Evolutionary conservation across 2,888 invertebrate genomes (phyloP).

Genomic region (Lapara coniferarum): DNA sequence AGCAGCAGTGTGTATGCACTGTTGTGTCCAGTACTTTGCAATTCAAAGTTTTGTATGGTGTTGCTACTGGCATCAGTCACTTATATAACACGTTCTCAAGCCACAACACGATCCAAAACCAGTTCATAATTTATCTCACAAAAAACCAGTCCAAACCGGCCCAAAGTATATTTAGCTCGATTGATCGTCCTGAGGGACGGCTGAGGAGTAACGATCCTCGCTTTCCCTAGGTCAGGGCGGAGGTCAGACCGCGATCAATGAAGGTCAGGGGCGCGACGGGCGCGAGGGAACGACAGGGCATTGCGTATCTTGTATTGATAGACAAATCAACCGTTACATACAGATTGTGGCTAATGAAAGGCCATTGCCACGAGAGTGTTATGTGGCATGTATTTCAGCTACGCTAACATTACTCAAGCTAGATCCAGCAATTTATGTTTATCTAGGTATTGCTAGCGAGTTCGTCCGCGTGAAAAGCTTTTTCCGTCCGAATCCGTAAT

Average conservation of each 20-base stretch:
- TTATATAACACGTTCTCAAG: neutral
- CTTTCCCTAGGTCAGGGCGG: conserved; percentile 17
- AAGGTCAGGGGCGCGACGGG: conserved; percentile 13
- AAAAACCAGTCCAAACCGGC: neutral
- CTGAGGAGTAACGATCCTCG: conserved; percentile 20
- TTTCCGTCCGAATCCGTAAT: too few species aligned
- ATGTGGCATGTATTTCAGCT: too few species aligned
- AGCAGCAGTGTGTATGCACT: too few species aligned
- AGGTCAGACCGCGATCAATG: conserved; percentile 5
- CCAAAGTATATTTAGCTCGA: neutral
- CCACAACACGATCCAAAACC: neutral
- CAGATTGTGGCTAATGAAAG: too few species aligned
- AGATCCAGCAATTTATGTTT: too few species aligned
- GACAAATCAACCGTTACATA: too few species aligned
- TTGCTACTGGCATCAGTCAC: neutral
- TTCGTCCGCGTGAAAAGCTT: too few species aligned
- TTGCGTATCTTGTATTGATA: neutral
- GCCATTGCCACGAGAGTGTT: too few species aligned
- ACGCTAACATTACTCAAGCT: too few species aligned
- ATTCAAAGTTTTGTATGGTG: too few species aligned
- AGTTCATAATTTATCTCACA: neutral
- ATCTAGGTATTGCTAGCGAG: too few species aligned
- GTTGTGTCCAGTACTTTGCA: too few species aligned
- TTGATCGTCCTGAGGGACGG: neutral
- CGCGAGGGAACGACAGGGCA: neutral